Evolutionary conservation across 2,113 vertebrate genomes (phyloP), one percentile per base, ranked within the genome.

Genomic region (Sardina pilchardus): DNA sequence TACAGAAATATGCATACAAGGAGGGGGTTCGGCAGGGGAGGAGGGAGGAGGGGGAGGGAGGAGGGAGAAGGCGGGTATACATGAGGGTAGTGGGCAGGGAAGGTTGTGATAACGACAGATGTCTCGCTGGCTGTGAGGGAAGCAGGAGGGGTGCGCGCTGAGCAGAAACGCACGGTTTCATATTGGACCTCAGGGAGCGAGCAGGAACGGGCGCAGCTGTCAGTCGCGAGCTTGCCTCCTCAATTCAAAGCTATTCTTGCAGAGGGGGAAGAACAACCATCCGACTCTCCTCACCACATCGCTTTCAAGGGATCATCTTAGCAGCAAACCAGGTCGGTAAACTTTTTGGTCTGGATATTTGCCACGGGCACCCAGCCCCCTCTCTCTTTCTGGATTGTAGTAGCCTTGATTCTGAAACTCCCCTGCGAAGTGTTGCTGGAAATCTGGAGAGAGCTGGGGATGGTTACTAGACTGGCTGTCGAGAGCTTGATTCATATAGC

Each of bases 51-150:
- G 82, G 88, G 89, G 91, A 92, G 84, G 39, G 85, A 44, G n/a
- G 24, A 12, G 26, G 17, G 43, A 9, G 63, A 63, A 8, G 50
- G 86, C 92, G 92, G 91, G 91, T 89, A 59, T 90, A 89, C 91
- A 90, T 90, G 92, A 89, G 92, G 90, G 85, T 48, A 71, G 89
- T 89, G 92, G 90, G 89, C 87, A 90, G 92, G 92, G 89, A 89
- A 90, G 89, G 89, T 85, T 91, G 92, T 89, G 92, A 90, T 93
- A 93, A 88, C 92, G 94, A 95, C 94, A 94, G 93, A 95, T 95
- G 95, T 94, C 94, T 90, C 89, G 89, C 92, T 85, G 89, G 91
- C 89, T 85, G 92, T 86, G 90, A 92, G 82, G 84, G 30, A 36
- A 86, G 83, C 82, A 84, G 80, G 84, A 88, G 88, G 85, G 91